Base-by-base conservation (phyloP, 2,113 vertebrate genomes). In the Poecile atricapillus region DNA sequence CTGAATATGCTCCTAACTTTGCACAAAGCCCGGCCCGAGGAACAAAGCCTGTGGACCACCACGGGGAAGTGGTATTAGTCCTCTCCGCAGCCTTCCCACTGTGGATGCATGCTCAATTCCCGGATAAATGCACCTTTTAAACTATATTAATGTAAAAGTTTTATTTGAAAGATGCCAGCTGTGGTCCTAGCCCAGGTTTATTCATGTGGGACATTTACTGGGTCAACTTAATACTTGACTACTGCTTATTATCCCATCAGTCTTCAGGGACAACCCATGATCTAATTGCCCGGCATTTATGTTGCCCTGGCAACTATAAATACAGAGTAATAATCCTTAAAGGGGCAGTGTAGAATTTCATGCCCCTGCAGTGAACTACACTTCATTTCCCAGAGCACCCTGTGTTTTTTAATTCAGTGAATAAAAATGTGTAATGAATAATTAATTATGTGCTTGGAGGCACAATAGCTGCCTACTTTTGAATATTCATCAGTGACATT, bases 191-290 rank as follows among this genome's bases (percentile, higher is more conserved):
- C 97, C 97, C 97, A 97, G 97, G 98, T 98, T 98, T 98, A 98
- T 98, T 98, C 98, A 98, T 96, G 96, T 97, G 98, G 98, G 98
- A 98, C 98, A 97, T 98, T 98, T 98, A 96, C 98, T 98, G 97
- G 98, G 98, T 98, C 98, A 98, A 98, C 98, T 98, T 98, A 98
- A 98, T 98, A 98, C 98, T 98, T 98, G 98, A 98, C 98, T 98
- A 98, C 98, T 98, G 98, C 98, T 98, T 98, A 98, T 98, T 98
- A 98, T 98, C 98, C 98, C 98, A 98, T 98, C 98, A 98, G 98
- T 98, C 98, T 98, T 98, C 97, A 41, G 98, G 98, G 98, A 98
- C 97, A 97, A 98, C 98, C 97, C 98, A 98, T 98, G 98, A 98
- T 98, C 98, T 98, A 98, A 98, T 98, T 98, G 98, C 98, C 98